Evolutionary conservation across 2,888 invertebrate species (phyloP), one percentile per base, ranked within the genome.

Genomic region (Habrosyne pyritoides): DNA sequence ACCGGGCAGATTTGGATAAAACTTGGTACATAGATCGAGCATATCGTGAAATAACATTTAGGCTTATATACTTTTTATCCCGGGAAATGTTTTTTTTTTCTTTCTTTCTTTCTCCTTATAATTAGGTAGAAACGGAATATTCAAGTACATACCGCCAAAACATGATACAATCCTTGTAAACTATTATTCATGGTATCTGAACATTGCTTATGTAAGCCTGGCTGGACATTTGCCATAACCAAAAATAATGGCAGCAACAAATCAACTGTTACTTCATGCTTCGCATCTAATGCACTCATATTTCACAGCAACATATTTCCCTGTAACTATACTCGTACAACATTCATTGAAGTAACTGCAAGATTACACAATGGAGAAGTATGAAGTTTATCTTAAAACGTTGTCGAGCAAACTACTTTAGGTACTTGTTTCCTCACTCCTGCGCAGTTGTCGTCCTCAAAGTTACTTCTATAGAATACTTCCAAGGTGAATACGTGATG

Each of bases 391-490:
- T 50, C 18, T 49, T 28, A 14, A 26, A 26, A 49, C 18, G 28
- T 18, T 14, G 49, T 49, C 10, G 49, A 49, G 28, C 5, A 36
- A 14, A 36, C 49, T 49, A 49, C 47, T 47, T 47, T 21, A 24
- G 24, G 24, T 24, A 47, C 49, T 28, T 49, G 28, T 28, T 14
- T 49, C 22, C 49, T 14, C 18, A 49, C 36, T 36, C 36, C 36
- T 14, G 36, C 36, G 36, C 49, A 49, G 49, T 28, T 49, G 28
- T 49, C 49, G 49, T 67, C 61, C 63, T 61, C 53, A 36, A 64
- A 65, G 60, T 60, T 68, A 61, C 68, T 64, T 67, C 56, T 59
- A 57, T 61, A 55, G 52, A 58, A 26, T 55, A 55, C 57, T 56
- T 54, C 53, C 59, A 60, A 63, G 60, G 49, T 36, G 33, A 36